These are phyloP conservation scores for Trypoxylon attenuatum DNA, from an alignment of 2,888 invertebrate genomes.

Conservation along the genomic window DNA sequence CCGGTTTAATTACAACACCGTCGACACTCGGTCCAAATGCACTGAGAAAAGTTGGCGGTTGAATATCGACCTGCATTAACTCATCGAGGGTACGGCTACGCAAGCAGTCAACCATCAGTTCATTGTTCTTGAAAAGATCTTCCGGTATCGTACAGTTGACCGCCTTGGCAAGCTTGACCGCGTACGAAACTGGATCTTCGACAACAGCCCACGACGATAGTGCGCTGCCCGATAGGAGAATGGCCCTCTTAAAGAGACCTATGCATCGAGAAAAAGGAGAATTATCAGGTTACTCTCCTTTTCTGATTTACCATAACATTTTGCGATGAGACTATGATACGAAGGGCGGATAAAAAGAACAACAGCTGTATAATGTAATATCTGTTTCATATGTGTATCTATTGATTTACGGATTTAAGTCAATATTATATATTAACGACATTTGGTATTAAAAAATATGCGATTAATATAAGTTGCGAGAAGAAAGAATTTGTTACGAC, in stretches of 20 bases:
- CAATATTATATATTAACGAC: too few species aligned
- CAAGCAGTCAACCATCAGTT: slow-evolving; percentile 89
- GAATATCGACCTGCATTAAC: slow-evolving; percentile 84
- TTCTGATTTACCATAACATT: neutral
- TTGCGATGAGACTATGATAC: too few species aligned
- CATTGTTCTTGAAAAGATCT: slow-evolving; percentile 87
- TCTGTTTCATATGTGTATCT: too few species aligned
- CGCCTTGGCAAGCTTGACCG: slow-evolving; percentile 86
- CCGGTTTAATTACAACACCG: slow-evolving; percentile 93
- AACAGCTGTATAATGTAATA: too few species aligned
- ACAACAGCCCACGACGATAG: slow-evolving; percentile 93
- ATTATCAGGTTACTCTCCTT: too few species aligned
- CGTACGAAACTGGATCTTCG: slow-evolving; percentile 89
- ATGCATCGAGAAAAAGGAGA: too few species aligned
- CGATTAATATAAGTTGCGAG: too few species aligned
- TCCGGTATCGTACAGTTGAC: slow-evolving; percentile 90
- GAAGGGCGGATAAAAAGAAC: too few species aligned
- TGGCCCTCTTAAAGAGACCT: slow-evolving; percentile 91
- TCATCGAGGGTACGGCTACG: slow-evolving; percentile 85
- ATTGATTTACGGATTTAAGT: too few species aligned
- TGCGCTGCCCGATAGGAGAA: slow-evolving; percentile 91
- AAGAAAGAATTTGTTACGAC: too few species aligned
- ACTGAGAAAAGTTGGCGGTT: slow-evolving; percentile 87
- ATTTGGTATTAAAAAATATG: too few species aligned
- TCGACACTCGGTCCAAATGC: slow-evolving; percentile 96